Evolutionary conservation across 2,888 invertebrate genomes (phyloP), one percentile per base, ranked within the genome.

Genomic region (Rhagonycha fulva): DNA sequence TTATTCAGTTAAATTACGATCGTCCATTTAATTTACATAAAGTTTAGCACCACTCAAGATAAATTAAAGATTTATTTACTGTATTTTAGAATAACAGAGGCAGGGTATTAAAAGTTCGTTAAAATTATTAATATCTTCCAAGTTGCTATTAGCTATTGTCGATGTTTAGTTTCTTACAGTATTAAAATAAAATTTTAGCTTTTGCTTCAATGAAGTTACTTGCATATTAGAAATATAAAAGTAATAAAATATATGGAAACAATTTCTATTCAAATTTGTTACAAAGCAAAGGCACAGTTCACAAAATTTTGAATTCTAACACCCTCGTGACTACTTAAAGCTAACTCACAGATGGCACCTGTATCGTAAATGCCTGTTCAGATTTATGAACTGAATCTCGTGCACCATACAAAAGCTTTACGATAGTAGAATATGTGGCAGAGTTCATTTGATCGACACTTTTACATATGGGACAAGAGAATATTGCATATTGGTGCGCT

Each of bases 321-420:
- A 62, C 77, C 77, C 77, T 72, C 32, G 77, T 60, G 77, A 32
- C 32, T 67, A 71, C 72, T 76, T 78, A 72, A 60, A 14, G 66
- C 71, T 71, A 70, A 68, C 68, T 74, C 77, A 72, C 77, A 73
- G 77, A 76, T 79, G 76, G 77, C 79, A 79, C 79, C 79, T 79
- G 79, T 75, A 76, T 76, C 74, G 77, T 73, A 73, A 74, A 68
- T 70, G 71, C 70, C 72, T 72, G 60, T 76, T 23, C 76, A 77
- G 73, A 79, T 79, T 79, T 79, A 79, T 79, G 77, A 74, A 78
- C 77, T 77, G 61, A 60, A 67, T 74, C 75, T 75, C 72, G 47
- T 71, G 74, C 74, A 68, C 73, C 72, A 77, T 74, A 76, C 63
- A 62, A 30, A 47, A 76, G 68, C 62, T 79, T 79, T 79, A 79